A percentile compares a stretch with the other conserved stretches of the same genome.
phyloP scores from a whole-genome alignment of 1,140 invertebrate genomes.

The Bombus sylvicola region DNA sequence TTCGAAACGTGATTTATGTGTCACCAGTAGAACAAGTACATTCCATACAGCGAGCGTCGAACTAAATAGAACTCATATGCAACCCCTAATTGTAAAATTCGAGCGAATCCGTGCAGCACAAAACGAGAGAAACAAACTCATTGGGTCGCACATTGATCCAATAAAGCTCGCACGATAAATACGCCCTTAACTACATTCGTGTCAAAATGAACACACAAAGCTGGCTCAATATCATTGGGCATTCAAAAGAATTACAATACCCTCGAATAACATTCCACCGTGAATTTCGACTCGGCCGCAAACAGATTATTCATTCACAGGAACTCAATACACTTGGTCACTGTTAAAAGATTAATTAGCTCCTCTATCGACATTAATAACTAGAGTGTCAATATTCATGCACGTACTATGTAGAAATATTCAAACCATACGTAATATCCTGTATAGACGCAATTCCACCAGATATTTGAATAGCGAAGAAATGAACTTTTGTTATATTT shows the following conservation, averaged over 20 bases:
- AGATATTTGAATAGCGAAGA: no score
- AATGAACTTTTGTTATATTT: no score
- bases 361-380: not conserved
- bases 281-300: not conserved
- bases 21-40: no score
- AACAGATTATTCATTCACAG: not conserved
- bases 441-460: no score
- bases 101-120: not conserved
- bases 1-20: not conserved
- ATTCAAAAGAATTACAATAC: conserved; percentile 21
- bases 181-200: conserved; percentile 12
- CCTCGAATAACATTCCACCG: not conserved
- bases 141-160: not conserved
- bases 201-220: conserved; percentile 34
- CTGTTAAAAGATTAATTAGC: conserved; percentile 20
- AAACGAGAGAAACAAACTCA: conserved; percentile 3
- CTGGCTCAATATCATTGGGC: not conserved
- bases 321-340: not conserved
- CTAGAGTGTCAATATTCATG: no score
- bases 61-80: not conserved
- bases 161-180: conserved; percentile 12
- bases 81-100: not conserved
- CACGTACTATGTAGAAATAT: no score
- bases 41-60: not conserved
- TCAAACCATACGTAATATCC: no score